phyloP scores from a whole-genome alignment of 2,888 invertebrate species.

The Watsonalla cultraria region DNA sequence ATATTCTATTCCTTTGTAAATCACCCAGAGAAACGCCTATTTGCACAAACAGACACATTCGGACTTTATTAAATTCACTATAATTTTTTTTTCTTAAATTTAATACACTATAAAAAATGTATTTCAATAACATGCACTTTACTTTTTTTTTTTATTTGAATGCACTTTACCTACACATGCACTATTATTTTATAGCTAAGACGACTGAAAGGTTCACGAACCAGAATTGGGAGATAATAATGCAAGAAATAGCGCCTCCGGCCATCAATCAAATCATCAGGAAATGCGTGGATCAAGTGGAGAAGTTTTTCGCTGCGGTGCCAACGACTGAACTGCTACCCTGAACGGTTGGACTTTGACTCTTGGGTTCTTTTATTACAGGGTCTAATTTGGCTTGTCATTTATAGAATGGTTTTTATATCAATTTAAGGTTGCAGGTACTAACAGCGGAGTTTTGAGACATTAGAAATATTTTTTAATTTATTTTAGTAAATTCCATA shows the following conservation, averaged over 20 bases:
- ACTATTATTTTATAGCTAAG: constrained; percentile 52
- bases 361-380: neutral
- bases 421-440: neutral
- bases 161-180: constrained; percentile 5
- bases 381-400: neutral
- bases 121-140: too few relatives aligned
- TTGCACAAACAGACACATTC: too few relatives aligned
- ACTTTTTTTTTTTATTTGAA: too few relatives aligned
- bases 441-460: neutral
- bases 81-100: too few relatives aligned
- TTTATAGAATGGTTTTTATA: neutral
- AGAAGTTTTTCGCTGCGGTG: constrained; percentile 49
- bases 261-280: constrained; percentile 60
- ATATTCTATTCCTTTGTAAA: too few relatives aligned
- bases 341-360: constrained; percentile 47
- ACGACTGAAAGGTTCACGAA: constrained; percentile 65
- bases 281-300: constrained; percentile 56
- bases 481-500: too few relatives aligned
- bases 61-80: neutral
- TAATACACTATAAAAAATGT: too few relatives aligned
- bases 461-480: too few relatives aligned
- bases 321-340: constrained; percentile 44
- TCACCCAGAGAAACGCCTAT: too few relatives aligned
- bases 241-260: constrained; percentile 67
- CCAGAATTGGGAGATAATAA: constrained; percentile 68